These are phyloP conservation scores for Channa maculata DNA, from an alignment of 2,113 vertebrate species.

Conservation along the genomic window DNA sequence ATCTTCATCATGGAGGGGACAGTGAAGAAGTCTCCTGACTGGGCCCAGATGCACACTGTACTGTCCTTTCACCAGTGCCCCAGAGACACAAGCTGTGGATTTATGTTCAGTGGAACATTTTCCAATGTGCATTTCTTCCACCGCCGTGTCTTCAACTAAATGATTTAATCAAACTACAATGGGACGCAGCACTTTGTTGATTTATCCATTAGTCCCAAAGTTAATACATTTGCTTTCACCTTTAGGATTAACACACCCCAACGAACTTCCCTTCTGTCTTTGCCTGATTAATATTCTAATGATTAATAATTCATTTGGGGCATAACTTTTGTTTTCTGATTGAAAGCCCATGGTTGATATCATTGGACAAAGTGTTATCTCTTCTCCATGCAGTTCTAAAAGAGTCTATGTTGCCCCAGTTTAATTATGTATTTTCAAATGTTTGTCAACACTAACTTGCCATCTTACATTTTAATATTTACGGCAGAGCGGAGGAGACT, in stretches of 20 bases:
- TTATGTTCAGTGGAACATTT: neutral
- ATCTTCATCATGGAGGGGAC: conserved; percentile 76
- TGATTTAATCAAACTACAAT: neutral
- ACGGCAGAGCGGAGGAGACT: no score
- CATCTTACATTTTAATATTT: no score
- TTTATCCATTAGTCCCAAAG: neutral
- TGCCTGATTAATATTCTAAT: neutral
- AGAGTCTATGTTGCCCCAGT: neutral
- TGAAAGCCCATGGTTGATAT: no score
- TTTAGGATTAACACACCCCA: no score
- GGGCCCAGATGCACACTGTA: conserved; percentile 3
- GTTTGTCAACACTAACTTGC: no score
- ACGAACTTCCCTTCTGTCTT: neutral
- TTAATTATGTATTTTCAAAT: neutral
- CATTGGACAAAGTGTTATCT: no score
- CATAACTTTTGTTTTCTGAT: no score
- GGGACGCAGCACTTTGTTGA: neutral
- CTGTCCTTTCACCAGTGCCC: conserved; percentile 16
- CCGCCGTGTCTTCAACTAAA: neutral
- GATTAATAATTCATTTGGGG: no score
- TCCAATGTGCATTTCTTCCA: neutral
- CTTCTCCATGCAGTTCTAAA: no score
- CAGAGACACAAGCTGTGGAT: conserved; percentile 6
- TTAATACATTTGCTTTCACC: neutral
- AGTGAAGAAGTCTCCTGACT: conserved; percentile 50